These are phyloP conservation scores for Mustelus asterias DNA, from an alignment of 2,113 vertebrate species.

Conservation along the genomic window DNA sequence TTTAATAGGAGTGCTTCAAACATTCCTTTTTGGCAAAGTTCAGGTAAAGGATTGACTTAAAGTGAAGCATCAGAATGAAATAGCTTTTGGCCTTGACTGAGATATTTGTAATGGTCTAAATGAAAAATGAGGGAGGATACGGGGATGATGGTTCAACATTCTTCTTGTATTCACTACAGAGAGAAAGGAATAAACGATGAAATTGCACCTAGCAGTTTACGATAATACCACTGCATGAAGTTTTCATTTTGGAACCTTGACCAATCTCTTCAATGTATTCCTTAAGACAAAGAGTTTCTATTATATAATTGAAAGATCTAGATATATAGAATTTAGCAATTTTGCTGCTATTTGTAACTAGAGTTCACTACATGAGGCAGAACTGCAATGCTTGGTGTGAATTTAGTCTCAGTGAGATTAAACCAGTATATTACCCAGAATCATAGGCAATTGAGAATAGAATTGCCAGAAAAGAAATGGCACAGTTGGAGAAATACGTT, in stretches of 20 bases:
- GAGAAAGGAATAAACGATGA: not conserved
- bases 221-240: not conserved
- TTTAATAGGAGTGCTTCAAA: not conserved
- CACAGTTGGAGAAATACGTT: too few species aligned
- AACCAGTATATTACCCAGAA: too few species aligned
- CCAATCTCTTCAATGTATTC: not conserved
- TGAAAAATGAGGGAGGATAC: not conserved
- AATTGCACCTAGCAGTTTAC: not conserved
- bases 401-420: too few species aligned
- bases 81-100: not conserved
- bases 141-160: not conserved
- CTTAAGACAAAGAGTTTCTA: not conserved
- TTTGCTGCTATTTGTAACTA: not conserved
- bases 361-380: not conserved
- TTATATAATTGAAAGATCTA: not conserved
- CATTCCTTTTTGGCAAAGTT: not conserved
- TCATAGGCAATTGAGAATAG: too few species aligned
- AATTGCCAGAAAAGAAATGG: too few species aligned
- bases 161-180: not conserved
- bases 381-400: not conserved
- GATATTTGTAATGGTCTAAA: not conserved
- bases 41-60: not conserved
- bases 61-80: not conserved
- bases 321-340: not conserved
- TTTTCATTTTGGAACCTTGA: not conserved